phyloP scores from a whole-genome alignment of 2,113 vertebrate genomes.

The Charadrius vociferus region DNA sequence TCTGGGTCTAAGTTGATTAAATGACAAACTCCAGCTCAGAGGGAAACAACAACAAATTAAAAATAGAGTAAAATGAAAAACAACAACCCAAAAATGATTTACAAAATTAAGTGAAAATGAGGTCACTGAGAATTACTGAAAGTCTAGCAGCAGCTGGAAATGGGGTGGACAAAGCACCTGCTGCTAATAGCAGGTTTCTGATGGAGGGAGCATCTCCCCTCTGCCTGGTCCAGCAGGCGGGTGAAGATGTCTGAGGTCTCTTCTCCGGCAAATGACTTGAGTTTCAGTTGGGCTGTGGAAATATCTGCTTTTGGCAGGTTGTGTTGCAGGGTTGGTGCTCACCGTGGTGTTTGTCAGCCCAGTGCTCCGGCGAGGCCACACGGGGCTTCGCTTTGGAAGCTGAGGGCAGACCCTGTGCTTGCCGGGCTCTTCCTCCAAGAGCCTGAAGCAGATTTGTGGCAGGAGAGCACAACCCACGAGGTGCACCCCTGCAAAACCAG shows the following conservation, averaged over 20 bases:
- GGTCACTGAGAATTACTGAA: constrained; percentile 23
- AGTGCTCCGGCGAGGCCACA: fast-evolving
- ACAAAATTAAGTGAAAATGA: constrained; percentile 40
- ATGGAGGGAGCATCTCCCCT: background rate
- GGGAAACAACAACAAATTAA: constrained; percentile 47
- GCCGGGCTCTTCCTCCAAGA: background rate
- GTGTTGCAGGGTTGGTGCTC: fast-evolving
- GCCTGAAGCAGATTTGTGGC: background rate
- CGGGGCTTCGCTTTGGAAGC: background rate
- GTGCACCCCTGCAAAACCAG: fast-evolving
- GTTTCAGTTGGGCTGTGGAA: background rate
- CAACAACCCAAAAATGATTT: constrained; percentile 27
- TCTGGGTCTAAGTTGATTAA: constrained; percentile 62
- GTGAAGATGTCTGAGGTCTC: background rate
- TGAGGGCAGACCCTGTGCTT: fast-evolving
- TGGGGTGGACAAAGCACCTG: constrained; percentile 27
- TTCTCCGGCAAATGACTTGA: background rate
- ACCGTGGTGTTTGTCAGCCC: fast-evolving
- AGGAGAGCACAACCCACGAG: background rate
- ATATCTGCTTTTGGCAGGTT: fast-evolving
- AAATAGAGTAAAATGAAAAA: constrained; percentile 20
- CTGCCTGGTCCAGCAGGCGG: background rate
- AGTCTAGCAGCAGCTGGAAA: background rate
- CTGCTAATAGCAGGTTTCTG: background rate
- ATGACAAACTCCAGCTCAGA: constrained; percentile 49